A percentile compares a stretch with the other conserved stretches of the same genome.
These are phyloP conservation scores for Agrilus planipennis DNA, from an alignment of 1,140 invertebrate genomes.

Conservation along the genomic window DNA sequence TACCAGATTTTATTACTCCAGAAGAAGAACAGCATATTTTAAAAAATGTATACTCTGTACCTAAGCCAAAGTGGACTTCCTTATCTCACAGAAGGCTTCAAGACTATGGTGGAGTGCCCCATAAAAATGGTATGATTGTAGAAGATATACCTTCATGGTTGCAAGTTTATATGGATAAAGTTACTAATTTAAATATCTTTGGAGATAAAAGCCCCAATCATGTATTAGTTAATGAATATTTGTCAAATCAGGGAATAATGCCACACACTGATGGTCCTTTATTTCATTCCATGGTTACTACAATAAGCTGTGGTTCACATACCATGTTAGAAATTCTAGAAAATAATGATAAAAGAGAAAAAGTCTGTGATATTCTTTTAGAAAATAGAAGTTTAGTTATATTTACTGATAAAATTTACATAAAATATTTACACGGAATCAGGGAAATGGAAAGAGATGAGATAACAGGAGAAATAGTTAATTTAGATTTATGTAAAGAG, in stretches of 20 bases:
- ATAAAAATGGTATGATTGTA: slow-evolving; percentile 88
- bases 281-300: slow-evolving; percentile 87
- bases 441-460: slow-evolving; percentile 58
- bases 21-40: slow-evolving; percentile 69
- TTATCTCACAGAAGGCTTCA: slow-evolving; percentile 81
- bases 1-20: slow-evolving; percentile 80
- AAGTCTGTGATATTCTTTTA: slow-evolving; percentile 59
- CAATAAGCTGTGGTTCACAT: slow-evolving; percentile 83
- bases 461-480: slow-evolving; percentile 53
- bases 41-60: slow-evolving; percentile 60
- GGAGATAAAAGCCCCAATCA: slow-evolving; percentile 77
- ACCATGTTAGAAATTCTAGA: slow-evolving; percentile 78
- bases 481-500: slow-evolving; percentile 49
- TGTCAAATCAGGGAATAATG: slow-evolving; percentile 86
- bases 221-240: slow-evolving; percentile 93
- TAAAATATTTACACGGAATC: slow-evolving; percentile 81
- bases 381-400: slow-evolving; percentile 82
- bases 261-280: slow-evolving; percentile 91
- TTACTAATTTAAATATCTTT: slow-evolving; percentile 63
- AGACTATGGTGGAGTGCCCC: slow-evolving; percentile 93
- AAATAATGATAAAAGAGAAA: slow-evolving; percentile 30
- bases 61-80: slow-evolving; percentile 94
- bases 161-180: slow-evolving; percentile 56
- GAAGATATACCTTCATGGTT: slow-evolving; percentile 83
- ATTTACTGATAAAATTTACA: slow-evolving; percentile 73